A percentile compares a stretch with the other conserved stretches of the same genome.
Conservation (phyloP, 2,113 vertebrate species). For the Pelmatolapia mariae region DNA sequence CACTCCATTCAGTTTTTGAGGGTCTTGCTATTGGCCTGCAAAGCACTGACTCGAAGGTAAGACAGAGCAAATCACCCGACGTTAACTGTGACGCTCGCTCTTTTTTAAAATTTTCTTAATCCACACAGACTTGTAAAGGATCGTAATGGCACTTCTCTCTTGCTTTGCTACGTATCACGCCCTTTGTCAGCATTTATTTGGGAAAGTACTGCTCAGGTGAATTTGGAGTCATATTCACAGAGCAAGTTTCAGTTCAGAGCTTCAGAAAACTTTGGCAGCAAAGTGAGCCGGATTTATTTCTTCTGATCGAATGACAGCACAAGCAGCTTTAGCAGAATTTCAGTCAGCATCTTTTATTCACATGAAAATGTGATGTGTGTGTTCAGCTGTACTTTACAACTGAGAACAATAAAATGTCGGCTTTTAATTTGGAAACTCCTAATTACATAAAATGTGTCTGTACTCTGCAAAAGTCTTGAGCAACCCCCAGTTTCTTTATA, state of each 20-base stretch:
- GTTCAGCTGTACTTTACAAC: neutral
- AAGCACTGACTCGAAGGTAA: slow-evolving; percentile 70
- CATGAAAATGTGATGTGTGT: neutral
- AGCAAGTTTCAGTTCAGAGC: neutral
- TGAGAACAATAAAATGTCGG: neutral
- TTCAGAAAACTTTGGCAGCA: neutral
- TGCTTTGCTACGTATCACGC: neutral
- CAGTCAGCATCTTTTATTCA: neutral
- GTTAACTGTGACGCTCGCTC: neutral
- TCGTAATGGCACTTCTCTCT: neutral
- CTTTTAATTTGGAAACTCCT: neutral
- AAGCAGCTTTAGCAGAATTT: neutral
- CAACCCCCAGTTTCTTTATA: neutral
- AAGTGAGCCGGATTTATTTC: neutral
- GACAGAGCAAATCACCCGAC: neutral
- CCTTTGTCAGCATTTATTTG: neutral
- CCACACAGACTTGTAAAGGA: neutral
- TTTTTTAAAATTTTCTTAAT: neutral
- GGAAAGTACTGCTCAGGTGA: neutral
- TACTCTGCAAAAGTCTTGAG: neutral
- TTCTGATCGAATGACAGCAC: neutral
- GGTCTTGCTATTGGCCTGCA: slow-evolving; percentile 87
- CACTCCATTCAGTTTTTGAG: slow-evolving; percentile 86
- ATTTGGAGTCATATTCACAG: neutral
- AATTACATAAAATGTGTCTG: neutral